A percentile compares a stretch with the other conserved stretches of the same genome.
phyloP scores from a whole-genome alignment of 2,797 vertebrate species.

The Sternotherus odoratus region DNA sequence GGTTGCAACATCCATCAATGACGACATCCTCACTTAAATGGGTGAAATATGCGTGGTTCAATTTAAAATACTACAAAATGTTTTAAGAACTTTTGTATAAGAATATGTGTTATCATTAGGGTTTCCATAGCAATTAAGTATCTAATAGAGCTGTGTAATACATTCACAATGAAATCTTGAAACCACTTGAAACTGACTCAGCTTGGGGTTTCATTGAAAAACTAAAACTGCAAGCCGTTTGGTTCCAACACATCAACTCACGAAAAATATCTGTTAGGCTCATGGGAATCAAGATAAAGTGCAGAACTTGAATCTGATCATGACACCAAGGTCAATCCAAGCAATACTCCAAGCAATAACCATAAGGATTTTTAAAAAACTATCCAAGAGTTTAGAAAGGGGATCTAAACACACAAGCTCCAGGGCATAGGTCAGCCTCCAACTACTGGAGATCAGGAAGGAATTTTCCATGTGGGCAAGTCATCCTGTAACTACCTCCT shows the following conservation, averaged over 20 bases:
- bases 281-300: slow-evolving; percentile 10
- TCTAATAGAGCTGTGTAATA: neutral
- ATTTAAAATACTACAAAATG: neutral
- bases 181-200: neutral
- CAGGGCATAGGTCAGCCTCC: slow-evolving; percentile 3
- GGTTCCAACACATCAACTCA: slow-evolving; percentile 28
- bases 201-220: neutral
- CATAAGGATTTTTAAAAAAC: neutral
- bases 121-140: neutral
- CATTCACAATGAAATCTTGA: neutral
- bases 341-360: neutral
- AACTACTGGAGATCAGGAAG: neutral
- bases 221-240: neutral
- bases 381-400: neutral
- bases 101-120: neutral
- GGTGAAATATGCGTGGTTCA: neutral
- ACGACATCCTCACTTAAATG: neutral
- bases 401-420: neutral
- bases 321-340: slow-evolving; percentile 19
- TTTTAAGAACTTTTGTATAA: neutral
- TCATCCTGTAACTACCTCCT: slow-evolving; percentile 4
- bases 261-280: slow-evolving; percentile 22
- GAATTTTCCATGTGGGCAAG: neutral
- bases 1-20: neutral
- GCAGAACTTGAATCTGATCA: neutral